Evolutionary conservation across 2,113 vertebrate genomes (phyloP).

Genomic region (Cygnus atratus): DNA sequence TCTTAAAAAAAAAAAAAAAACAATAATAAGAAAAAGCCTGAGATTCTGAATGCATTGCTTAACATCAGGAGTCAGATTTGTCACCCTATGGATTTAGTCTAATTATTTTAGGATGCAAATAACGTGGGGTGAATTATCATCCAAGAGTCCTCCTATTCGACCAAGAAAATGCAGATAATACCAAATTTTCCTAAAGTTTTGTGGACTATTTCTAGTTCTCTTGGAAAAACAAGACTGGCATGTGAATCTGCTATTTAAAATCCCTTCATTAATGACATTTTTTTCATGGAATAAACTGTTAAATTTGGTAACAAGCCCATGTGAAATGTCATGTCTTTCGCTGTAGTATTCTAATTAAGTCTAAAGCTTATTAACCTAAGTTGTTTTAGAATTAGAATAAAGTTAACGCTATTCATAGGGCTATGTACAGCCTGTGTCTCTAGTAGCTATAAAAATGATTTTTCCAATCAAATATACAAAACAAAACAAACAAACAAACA

Average conservation of each 20-base stretch:
- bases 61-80: neutral
- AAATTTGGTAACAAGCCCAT: conserved; percentile 5
- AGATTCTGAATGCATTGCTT: neutral
- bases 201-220: neutral
- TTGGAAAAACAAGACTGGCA: neutral
- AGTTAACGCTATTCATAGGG: neutral
- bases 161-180: neutral
- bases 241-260: neutral
- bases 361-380: neutral
- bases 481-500: neutral
- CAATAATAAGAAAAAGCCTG: neutral
- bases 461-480: neutral
- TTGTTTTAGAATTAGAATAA: conserved; percentile 21
- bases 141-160: neutral
- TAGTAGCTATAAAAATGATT: neutral
- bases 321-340: conserved; percentile 23
- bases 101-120: neutral
- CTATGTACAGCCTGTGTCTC: neutral
- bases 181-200: neutral
- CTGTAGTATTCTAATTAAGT: conserved; percentile 10
- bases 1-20: neutral
- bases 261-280: neutral
- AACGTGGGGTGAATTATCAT: accelerated
- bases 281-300: neutral
- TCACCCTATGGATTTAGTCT: neutral